phyloP scores from a whole-genome alignment of 2,113 vertebrate genomes.

The Castor canadensis region DNA sequence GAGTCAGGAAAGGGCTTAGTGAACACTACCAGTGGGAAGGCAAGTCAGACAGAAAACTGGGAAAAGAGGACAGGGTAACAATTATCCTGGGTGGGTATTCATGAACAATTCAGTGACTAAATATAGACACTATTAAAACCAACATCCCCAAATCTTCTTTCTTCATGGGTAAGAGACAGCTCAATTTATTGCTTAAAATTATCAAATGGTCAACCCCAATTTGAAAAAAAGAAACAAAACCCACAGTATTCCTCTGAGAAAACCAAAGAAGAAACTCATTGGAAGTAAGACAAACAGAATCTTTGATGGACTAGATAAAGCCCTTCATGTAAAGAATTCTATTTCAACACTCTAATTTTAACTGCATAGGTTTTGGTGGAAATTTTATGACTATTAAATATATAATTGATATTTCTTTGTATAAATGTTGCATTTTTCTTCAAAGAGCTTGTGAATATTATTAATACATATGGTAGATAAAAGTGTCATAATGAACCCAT shows the following conservation, averaged over 20 bases:
- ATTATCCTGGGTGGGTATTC: background rate
- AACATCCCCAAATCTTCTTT: background rate
- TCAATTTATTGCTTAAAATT: background rate
- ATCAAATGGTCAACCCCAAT: background rate
- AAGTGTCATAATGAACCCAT: background rate
- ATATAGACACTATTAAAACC: background rate
- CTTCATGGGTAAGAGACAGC: background rate
- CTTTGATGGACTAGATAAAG: background rate
- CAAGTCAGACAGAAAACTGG: background rate
- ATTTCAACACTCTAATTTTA: background rate
- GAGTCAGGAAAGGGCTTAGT: background rate
- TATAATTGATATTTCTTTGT: background rate
- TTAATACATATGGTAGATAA: background rate
- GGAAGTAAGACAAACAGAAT: background rate
- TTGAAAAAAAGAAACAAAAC: background rate
- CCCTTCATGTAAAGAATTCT: background rate
- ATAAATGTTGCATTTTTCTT: background rate
- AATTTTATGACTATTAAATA: background rate
- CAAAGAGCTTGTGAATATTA: conserved; percentile 37
- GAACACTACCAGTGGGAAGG: background rate
- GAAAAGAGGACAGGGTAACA: background rate
- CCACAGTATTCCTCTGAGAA: background rate
- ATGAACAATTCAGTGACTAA: background rate
- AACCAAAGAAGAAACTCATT: background rate
- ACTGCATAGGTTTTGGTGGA: background rate